Conservation (phyloP, 2,888 invertebrate species). For the Leptothorax acervorum region DNA sequence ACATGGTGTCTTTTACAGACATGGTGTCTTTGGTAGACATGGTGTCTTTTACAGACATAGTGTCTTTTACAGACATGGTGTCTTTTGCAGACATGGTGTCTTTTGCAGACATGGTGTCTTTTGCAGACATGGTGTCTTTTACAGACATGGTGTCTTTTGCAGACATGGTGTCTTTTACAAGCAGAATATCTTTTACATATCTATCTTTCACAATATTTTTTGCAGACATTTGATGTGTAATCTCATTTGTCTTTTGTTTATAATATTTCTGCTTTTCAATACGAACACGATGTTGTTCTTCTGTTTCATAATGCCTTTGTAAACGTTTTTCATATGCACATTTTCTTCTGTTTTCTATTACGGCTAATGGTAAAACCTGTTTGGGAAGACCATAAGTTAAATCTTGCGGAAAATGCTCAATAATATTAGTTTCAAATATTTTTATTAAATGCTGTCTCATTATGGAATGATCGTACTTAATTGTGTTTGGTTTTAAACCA, state of each 20-base stretch:
- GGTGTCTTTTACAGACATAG: not conserved
- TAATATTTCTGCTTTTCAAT: not conserved
- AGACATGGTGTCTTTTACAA: too few relatives aligned
- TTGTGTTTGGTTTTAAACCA: not conserved
- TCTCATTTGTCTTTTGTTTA: not conserved
- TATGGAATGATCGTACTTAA: not conserved
- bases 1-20: not conserved
- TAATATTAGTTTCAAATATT: not conserved
- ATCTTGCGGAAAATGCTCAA: not conserved
- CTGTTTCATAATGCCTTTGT: not conserved
- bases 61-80: not conserved
- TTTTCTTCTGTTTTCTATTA: not conserved
- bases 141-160: too few relatives aligned
- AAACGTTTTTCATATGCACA: not conserved
- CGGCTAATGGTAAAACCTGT: not conserved
- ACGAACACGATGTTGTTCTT: not conserved
- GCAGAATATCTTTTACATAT: too few relatives aligned
- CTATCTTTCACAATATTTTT: too few relatives aligned
- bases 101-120: too few relatives aligned
- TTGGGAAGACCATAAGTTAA: not conserved
- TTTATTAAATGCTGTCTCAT: conserved; percentile 1
- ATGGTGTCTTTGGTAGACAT: not conserved
- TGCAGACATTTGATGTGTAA: not conserved
- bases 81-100: too few relatives aligned
- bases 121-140: too few relatives aligned